A percentile compares a stretch with the other conserved stretches of the same genome.
These are phyloP conservation scores for Xanthorhoe spadicearia DNA, from an alignment of 2,888 invertebrate species.

Conservation along the genomic window DNA sequence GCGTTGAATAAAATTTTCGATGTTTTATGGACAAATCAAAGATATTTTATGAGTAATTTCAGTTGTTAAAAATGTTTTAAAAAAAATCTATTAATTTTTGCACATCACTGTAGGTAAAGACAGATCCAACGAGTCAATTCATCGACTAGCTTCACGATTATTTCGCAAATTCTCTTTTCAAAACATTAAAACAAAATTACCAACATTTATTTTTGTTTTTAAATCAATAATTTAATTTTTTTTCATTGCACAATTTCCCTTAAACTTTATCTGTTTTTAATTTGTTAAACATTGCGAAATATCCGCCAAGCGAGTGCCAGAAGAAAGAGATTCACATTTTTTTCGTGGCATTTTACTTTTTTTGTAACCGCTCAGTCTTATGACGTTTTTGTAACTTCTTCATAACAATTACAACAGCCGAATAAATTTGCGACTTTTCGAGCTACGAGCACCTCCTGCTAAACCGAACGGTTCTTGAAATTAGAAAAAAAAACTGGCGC, in stretches of 20 bases:
- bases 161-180: conserved; percentile 12
- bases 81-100: conserved; percentile 19
- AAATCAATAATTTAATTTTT: too few relatives aligned
- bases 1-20: conserved; percentile 32
- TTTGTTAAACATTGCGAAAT: conserved; percentile 14
- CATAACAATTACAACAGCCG: conserved; percentile 45
- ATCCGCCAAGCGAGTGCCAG: conserved; percentile 12
- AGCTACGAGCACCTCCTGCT: conserved; percentile 1
- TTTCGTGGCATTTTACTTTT: conserved; percentile 62
- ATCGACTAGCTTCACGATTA: conserved; percentile 22
- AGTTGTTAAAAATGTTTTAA: conserved; percentile 9
- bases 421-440: conserved; percentile 13
- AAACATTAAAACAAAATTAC: background rate
- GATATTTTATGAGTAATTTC: background rate
- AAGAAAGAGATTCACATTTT: conserved; percentile 45
- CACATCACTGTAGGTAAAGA: conserved; percentile 38
- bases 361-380: conserved; percentile 82
- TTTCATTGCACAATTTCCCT: too few relatives aligned
- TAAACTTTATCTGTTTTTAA: too few relatives aligned
- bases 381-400: conserved; percentile 72
- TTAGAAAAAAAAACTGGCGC: background rate
- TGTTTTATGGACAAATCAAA: conserved; percentile 27
- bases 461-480: background rate
- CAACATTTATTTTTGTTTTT: too few relatives aligned
- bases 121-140: conserved; percentile 34